A percentile compares a stretch with the other conserved stretches of the same genome.
Conservation (phyloP, 2,797 vertebrate genomes). For the Poeciliopsis presidionis region DNA sequence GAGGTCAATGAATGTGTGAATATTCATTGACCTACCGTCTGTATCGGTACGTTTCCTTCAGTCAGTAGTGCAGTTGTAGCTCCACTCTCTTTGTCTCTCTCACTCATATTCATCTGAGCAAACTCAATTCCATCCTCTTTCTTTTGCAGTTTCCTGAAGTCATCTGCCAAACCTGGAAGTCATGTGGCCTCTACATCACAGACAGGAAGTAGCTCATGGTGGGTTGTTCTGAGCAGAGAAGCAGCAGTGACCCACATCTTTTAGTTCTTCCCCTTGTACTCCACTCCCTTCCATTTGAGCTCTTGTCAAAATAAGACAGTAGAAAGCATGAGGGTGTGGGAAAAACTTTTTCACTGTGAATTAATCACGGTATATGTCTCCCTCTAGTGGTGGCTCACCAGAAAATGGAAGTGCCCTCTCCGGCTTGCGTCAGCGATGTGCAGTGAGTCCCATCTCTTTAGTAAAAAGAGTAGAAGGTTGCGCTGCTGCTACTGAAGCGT, state of each 20-base stretch:
- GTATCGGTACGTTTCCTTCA: not conserved
- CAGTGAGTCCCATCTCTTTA: slow-evolving; percentile 64
- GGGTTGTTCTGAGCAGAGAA: slow-evolving; percentile 41
- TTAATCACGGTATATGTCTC: slow-evolving; percentile 59
- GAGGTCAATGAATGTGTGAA: not conserved
- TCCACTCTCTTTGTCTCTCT: not conserved
- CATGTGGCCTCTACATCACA: slow-evolving; percentile 51
- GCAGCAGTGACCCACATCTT: not conserved
- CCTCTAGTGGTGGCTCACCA: slow-evolving; percentile 75
- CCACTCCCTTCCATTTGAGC: not conserved
- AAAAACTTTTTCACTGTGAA: not conserved
- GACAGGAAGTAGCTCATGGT: slow-evolving; percentile 80
- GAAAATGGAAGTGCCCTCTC: slow-evolving; percentile 65
- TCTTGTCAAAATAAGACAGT: not conserved
- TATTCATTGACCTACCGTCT: no score
- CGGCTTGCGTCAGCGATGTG: slow-evolving; percentile 70
- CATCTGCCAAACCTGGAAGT: slow-evolving; percentile 81
- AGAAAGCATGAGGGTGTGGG: not conserved
- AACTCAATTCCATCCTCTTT: slow-evolving; percentile 34
- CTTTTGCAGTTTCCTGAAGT: slow-evolving; percentile 76
- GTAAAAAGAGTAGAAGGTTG: not conserved
- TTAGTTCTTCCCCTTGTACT: not conserved
- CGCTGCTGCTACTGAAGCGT: not conserved
- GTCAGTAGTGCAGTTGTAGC: not conserved
- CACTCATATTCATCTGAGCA: slow-evolving; percentile 11